Percentiles rank a stretch among this genome's conserved stretches.
Evolutionary conservation across 1,140 invertebrate species (phyloP).

Genomic region (Glossosoma conforme): DNA sequence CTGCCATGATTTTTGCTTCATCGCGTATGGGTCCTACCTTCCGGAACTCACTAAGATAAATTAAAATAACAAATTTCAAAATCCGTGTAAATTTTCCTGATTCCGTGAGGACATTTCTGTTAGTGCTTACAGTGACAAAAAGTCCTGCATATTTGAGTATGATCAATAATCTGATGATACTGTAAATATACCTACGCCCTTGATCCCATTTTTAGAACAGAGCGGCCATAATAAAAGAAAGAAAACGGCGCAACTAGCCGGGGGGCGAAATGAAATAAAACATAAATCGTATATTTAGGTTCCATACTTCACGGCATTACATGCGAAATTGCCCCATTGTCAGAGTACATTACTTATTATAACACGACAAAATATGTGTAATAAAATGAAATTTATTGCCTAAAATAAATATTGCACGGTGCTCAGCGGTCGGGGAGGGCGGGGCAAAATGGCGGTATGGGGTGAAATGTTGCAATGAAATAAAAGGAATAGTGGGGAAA

Average conservation of each 20-base stretch:
- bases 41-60: too few relatives aligned
- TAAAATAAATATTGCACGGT: constrained; percentile 49
- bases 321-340: constrained; percentile 46
- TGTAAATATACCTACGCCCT: too few relatives aligned
- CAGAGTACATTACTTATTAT: constrained; percentile 54
- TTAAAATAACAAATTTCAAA: too few relatives aligned
- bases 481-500: constrained; percentile 14
- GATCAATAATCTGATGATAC: too few relatives aligned
- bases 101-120: too few relatives aligned
- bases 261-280: constrained; percentile 28
- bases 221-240: too few relatives aligned
- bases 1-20: too few relatives aligned
- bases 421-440: not conserved
- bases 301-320: constrained; percentile 40
- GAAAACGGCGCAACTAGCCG: constrained; percentile 12
- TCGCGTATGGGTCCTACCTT: too few relatives aligned
- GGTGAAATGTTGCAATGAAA: constrained; percentile 14
- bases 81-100: too few relatives aligned
- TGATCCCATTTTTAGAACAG: too few relatives aligned
- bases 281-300: constrained; percentile 32
- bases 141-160: too few relatives aligned
- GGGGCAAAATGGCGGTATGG: not conserved
- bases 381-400: constrained; percentile 53
- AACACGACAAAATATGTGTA: constrained; percentile 55
- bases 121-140: too few relatives aligned